Evolutionary conservation across 2,797 vertebrate genomes (phyloP).

Genomic region (Podargus strigoides): DNA sequence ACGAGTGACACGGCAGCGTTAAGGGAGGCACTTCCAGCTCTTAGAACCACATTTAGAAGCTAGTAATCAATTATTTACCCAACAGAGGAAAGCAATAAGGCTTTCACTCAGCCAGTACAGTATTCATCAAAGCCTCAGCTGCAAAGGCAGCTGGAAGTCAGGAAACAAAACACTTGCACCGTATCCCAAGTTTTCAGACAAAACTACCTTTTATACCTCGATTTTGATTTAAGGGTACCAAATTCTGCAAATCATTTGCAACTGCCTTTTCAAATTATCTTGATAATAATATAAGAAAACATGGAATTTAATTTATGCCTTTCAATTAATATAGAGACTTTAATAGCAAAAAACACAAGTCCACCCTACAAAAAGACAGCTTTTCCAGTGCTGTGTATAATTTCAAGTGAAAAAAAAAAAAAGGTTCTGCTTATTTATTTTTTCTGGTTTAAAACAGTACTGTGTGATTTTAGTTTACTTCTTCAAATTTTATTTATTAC

Average conservation of each 20-base stretch:
- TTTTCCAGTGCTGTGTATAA: neutral
- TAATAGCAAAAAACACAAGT: neutral
- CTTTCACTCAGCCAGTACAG: neutral
- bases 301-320: neutral
- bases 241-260: neutral
- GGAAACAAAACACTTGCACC: neutral
- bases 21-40: neutral
- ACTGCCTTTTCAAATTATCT: neutral
- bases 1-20: neutral
- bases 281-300: neutral
- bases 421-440: neutral
- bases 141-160: neutral
- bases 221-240: neutral
- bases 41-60: conserved; percentile 13
- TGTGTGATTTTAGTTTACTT: neutral
- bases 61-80: conserved; percentile 22
- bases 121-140: neutral
- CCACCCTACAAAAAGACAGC: neutral
- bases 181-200: neutral
- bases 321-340: neutral
- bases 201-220: neutral
- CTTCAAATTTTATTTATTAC: neutral
- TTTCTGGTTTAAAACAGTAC: neutral
- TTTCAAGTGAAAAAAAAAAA: neutral
- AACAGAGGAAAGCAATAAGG: neutral